Evolutionary conservation across 2,113 vertebrate genomes (phyloP).

Genomic region (Triplophysa siluroides): DNA sequence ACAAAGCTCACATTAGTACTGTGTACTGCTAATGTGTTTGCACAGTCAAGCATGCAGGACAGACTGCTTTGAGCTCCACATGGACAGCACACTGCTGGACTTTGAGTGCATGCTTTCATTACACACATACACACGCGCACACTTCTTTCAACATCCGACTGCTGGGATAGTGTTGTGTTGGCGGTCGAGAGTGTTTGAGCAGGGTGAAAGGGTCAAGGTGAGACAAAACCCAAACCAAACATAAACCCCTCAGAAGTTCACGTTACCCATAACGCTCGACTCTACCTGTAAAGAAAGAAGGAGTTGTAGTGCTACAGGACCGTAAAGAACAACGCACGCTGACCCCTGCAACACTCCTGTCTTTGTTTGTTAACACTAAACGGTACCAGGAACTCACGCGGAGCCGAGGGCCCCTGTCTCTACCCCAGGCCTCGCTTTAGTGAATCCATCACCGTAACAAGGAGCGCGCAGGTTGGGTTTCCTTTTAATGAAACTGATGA

Average conservation of each 20-base stretch:
- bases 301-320: conserved; percentile 6
- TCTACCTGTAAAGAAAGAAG: conserved; percentile 28
- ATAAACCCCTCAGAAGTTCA: conserved; percentile 62
- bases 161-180: conserved; percentile 27
- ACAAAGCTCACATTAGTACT: not conserved
- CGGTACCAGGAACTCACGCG: conserved; percentile 59
- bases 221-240: conserved; percentile 68
- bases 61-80: conserved; percentile 65
- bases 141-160: conserved; percentile 36
- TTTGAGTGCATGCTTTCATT: conserved; percentile 71
- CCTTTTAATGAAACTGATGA: conserved; percentile 70
- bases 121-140: conserved; percentile 35
- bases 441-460: conserved; percentile 56
- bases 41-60: conserved; percentile 68
- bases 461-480: conserved; percentile 67
- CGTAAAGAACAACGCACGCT: conserved; percentile 47
- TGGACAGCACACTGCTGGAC: conserved; percentile 72
- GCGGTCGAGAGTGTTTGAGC: conserved; percentile 63
- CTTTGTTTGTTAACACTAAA: conserved; percentile 74
- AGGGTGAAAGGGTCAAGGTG: conserved; percentile 69
- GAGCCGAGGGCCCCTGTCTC: conserved; percentile 40
- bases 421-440: conserved; percentile 61
- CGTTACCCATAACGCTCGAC: conserved; percentile 21
- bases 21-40: conserved; percentile 74
- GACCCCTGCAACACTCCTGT: conserved; percentile 63